Percentiles rank a stretch among this genome's conserved stretches.
Conservation (phyloP, 2,888 invertebrate species). For the Ornithoptera alexandrae region DNA sequence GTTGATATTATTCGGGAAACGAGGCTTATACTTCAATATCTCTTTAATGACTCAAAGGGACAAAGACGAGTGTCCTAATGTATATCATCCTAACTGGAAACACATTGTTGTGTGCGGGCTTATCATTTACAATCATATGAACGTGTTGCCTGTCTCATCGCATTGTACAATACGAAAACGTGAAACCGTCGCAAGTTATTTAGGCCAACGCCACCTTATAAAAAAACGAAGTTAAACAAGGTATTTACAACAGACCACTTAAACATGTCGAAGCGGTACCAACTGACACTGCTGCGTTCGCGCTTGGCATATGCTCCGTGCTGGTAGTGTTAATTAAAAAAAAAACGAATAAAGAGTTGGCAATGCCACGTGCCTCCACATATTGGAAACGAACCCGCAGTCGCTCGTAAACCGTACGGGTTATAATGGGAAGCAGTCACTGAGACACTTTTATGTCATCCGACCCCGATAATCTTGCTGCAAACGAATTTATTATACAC, state of each 20-base stretch:
- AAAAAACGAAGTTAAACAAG: neutral
- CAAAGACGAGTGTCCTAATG: too few species aligned
- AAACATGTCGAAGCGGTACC: conserved; percentile 2
- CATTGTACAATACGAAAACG: too few species aligned
- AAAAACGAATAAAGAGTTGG: conserved; percentile 36
- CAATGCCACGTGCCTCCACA: conserved; percentile 54
- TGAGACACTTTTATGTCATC: conserved; percentile 66
- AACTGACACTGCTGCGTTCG: conserved; percentile 9
- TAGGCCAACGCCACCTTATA: neutral
- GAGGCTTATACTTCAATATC: too few species aligned
- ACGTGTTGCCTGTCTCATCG: too few species aligned
- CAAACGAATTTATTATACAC: conserved; percentile 38
- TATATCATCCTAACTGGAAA: too few species aligned
- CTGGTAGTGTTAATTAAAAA: conserved; percentile 35
- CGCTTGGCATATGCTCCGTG: conserved; percentile 13
- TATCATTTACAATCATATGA: too few species aligned
- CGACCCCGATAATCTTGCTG: conserved; percentile 39
- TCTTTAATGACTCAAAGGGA: too few species aligned
- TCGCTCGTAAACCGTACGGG: conserved; percentile 41
- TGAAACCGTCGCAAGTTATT: neutral
- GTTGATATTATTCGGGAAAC: too few species aligned
- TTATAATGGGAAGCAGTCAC: conserved; percentile 43
- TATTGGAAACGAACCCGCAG: conserved; percentile 44
- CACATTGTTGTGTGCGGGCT: too few species aligned
- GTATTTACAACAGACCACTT: neutral